phyloP scores from a whole-genome alignment of 1,140 invertebrate species.

The Lepidurus packardi region DNA sequence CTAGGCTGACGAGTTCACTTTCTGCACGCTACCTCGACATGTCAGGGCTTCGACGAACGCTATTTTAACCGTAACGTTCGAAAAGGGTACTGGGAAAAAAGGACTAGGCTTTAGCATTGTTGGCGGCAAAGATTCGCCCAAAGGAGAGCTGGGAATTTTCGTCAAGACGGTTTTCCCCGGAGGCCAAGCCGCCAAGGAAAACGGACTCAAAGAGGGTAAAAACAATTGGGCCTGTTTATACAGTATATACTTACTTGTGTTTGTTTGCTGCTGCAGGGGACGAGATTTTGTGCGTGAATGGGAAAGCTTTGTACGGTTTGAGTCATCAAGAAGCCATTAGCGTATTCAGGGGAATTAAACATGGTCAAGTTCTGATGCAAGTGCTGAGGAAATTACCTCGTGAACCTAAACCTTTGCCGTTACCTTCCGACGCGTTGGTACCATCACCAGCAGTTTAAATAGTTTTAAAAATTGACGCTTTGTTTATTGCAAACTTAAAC shows the following conservation, averaged over 20 bases:
- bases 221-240: background rate
- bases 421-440: slow-evolving; percentile 5
- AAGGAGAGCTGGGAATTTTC: slow-evolving; percentile 51
- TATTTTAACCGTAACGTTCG: slow-evolving; percentile 43
- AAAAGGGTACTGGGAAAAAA: slow-evolving; percentile 49
- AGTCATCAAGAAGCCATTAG: slow-evolving; percentile 28
- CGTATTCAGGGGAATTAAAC: slow-evolving; percentile 28
- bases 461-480: too few relatives aligned
- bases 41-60: slow-evolving; percentile 39
- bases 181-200: slow-evolving; percentile 50
- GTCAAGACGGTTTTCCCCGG: slow-evolving; percentile 51
- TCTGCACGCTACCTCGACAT: slow-evolving; percentile 42
- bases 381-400: slow-evolving; percentile 30
- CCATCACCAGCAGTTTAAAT: background rate
- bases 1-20: background rate
- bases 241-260: background rate
- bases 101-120: slow-evolving; percentile 54
- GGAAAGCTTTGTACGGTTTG: slow-evolving; percentile 27
- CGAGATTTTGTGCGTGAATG: slow-evolving; percentile 32
- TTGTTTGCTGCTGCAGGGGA: slow-evolving; percentile 22
- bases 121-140: slow-evolving; percentile 51
- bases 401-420: slow-evolving; percentile 19
- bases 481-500: too few relatives aligned
- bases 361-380: slow-evolving; percentile 30
- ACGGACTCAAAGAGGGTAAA: slow-evolving; percentile 50